A percentile compares a stretch with the other conserved stretches of the same genome.
Evolutionary conservation across 2,113 vertebrate genomes (phyloP).

Genomic region (Todiramphus chloris): DNA sequence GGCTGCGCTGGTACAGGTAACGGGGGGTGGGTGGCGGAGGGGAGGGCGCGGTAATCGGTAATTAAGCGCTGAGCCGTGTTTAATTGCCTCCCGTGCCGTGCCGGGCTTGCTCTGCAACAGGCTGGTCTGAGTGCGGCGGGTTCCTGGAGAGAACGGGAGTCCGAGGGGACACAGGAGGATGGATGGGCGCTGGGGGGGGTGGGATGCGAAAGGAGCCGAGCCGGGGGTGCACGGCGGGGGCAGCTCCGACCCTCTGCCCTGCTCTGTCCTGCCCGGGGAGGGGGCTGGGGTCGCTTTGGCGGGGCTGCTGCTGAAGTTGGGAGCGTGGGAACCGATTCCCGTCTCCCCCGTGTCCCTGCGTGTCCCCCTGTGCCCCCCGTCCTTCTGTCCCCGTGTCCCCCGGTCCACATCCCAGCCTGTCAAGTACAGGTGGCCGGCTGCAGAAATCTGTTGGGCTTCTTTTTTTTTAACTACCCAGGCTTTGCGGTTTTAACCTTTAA

Average conservation of each 20-base stretch:
- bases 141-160: too few species aligned
- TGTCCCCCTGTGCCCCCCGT: too few species aligned
- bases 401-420: background rate
- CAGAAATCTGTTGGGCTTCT: background rate
- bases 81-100: too few species aligned
- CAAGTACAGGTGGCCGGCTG: background rate
- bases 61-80: too few species aligned
- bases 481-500: background rate
- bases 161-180: too few species aligned
- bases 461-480: background rate
- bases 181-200: background rate
- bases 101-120: too few species aligned
- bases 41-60: too few species aligned
- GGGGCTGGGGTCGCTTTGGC: background rate
- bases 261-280: background rate
- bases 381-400: background rate
- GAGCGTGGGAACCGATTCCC: background rate
- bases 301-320: background rate
- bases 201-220: background rate
- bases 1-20: constrained; percentile 90
- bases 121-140: too few species aligned
- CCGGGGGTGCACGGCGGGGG: background rate
- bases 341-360: too few species aligned
- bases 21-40: accelerated
- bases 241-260: background rate